Percentiles rank a stretch among this genome's conserved stretches.
Conservation (phyloP, 35 echinoderm and acorn worm genomes). For the Ophiothrix spiculata region DNA sequence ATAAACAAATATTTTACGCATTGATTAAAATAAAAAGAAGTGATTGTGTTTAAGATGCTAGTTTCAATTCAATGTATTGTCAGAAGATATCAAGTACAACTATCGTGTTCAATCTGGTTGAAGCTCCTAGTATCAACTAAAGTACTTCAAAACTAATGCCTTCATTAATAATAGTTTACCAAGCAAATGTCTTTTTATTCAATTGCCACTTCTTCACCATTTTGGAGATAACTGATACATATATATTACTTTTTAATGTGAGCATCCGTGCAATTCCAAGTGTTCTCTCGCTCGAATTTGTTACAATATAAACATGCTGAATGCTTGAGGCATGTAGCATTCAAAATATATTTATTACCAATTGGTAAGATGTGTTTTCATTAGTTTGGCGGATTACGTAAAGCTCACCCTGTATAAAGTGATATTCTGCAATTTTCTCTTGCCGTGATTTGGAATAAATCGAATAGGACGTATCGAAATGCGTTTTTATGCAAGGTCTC, state of each 20-base stretch:
- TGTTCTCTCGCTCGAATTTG: not conserved
- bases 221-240: too few species aligned
- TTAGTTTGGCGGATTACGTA: not conserved
- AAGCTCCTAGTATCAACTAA: too few species aligned
- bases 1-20: too few species aligned
- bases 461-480: not conserved
- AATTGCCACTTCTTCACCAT: too few species aligned
- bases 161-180: too few species aligned
- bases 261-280: not conserved
- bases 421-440: not conserved
- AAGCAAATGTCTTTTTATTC: too few species aligned
- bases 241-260: not conserved
- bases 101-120: too few species aligned
- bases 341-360: constrained; percentile 10
- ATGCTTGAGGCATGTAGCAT: not conserved
- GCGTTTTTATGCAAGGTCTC: not conserved
- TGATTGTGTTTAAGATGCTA: too few species aligned
- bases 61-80: too few species aligned
- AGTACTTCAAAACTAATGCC: too few species aligned
- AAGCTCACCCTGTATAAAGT: not conserved
- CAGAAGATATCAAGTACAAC: too few species aligned
- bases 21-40: too few species aligned
- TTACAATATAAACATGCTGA: not conserved
- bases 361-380: not conserved
- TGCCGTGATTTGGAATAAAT: not conserved